Conservation (phyloP, 2,797 vertebrate genomes). For the Podarcis siculus region DNA sequence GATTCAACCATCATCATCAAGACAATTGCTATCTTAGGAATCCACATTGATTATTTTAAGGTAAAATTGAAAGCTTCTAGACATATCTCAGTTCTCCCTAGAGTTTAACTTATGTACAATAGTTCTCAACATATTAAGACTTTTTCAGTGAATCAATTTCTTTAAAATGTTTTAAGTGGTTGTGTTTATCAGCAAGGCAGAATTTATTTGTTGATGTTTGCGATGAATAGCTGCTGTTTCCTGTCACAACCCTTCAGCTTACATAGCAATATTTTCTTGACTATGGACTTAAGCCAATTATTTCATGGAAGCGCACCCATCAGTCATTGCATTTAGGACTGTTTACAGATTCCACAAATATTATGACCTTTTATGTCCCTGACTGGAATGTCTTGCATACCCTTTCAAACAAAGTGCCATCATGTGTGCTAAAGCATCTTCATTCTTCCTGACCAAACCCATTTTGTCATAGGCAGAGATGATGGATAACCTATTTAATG, state of each 20-base stretch:
- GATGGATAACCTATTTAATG: neutral
- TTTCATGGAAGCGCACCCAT: neutral
- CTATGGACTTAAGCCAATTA: neutral
- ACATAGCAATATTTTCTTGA: neutral
- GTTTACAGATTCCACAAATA: neutral
- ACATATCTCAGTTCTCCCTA: neutral
- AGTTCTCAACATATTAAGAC: neutral
- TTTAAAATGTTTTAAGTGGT: neutral
- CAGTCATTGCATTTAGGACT: neutral
- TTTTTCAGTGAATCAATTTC: neutral
- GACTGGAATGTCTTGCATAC: neutral
- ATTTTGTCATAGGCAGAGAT: neutral
- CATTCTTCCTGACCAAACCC: conserved; percentile 23
- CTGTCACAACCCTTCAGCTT: neutral
- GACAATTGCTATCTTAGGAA: neutral
- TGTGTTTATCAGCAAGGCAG: conserved; percentile 1
- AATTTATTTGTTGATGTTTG: neutral
- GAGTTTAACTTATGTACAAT: neutral
- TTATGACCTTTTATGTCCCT: neutral
- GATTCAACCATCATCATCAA: neutral
- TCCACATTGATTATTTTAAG: neutral
- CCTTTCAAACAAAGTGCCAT: neutral
- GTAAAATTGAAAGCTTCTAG: neutral
- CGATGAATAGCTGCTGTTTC: neutral
- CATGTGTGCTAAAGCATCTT: neutral